Base-by-base conservation (phyloP, 2,888 invertebrate genomes). In the Electrophaes corylata region DNA sequence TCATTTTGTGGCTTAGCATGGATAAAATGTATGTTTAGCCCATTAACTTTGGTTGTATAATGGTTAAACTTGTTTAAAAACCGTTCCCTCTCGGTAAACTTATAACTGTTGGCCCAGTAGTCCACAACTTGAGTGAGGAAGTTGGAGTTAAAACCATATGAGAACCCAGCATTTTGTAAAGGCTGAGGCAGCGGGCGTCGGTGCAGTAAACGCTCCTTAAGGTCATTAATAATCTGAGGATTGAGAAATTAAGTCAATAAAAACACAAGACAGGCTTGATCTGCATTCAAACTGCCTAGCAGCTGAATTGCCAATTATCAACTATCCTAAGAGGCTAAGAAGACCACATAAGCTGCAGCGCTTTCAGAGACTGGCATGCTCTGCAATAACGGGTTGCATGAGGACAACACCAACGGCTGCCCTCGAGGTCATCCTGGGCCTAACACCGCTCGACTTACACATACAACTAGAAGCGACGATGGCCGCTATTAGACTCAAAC, bases 131-230 rank as follows among this genome's bases (percentile, higher is more conserved):
- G 92, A 10, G 93, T 87, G 3, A 97, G 81, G 62, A 94, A 94
- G 35, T 94, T 91, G 0, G 95, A 86, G 73, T 96, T 96, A 77
- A 98, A 95, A 1, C 98, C 98, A 73, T 97, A 97, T 57, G 94
- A 93, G 83, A 97, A 98, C 4, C 93, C 94, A 0, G 91, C 84
- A 45, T 93, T 93, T 79, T 96, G 95, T 44, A 96, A 75, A 0
- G 96, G 95, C 10, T 89, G 88, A 0, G 86, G 80, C 3, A 93
- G 86, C 0, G 78, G 78, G 5, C 85, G 79, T 0, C 89, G 79
- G 44, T 88, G 91, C 0, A 92, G 81, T 0, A 96, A 84, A 5
- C 95, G 87, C 12, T 87, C 81, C 60, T 88, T 83, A 0, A 95
- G 76, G 67, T 94, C 94, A 58, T 89, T 81, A 39, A 94, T 68